Conservation (phyloP, 2,113 vertebrate genomes). For the Hemiprocne comata region DNA sequence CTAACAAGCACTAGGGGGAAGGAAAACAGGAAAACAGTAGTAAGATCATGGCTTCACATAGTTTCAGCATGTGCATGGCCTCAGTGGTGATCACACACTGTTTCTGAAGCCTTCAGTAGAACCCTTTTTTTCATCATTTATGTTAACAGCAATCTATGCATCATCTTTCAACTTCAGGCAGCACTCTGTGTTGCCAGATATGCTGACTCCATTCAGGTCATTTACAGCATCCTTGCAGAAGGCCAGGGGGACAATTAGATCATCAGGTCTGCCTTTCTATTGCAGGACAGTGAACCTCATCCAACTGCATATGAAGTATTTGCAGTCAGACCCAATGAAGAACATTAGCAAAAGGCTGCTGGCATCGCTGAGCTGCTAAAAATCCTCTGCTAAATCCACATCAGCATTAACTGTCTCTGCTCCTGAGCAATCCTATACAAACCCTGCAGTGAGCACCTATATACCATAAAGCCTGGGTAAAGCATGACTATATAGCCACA, state of each 20-base stretch:
- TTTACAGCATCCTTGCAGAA: constrained; percentile 40
- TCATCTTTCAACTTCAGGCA: constrained; percentile 19
- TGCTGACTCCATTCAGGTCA: constrained; percentile 17
- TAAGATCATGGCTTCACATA: not conserved
- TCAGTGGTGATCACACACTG: not conserved
- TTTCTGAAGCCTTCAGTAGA: not conserved
- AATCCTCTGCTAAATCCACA: constrained; percentile 42
- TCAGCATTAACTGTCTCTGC: not conserved
- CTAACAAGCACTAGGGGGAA: not conserved
- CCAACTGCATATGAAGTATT: constrained; percentile 38
- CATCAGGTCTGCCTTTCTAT: constrained; percentile 51
- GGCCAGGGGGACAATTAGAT: constrained; percentile 55
- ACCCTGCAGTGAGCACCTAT: not conserved
- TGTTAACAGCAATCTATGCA: constrained; percentile 10
- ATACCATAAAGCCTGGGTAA: not conserved
- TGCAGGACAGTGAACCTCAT: constrained; percentile 41
- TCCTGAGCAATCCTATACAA: not conserved
- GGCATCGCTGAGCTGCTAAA: constrained; percentile 24
- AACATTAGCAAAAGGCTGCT: constrained; percentile 49
- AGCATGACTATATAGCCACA: not conserved
- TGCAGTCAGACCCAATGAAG: constrained; percentile 25
- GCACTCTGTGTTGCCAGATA: constrained; percentile 36
- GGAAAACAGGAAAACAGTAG: constrained; percentile 7
- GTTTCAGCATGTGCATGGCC: not conserved
- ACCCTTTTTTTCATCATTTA: not conserved